These are phyloP conservation scores for Tetragonula clypearis DNA, from an alignment of 1,140 invertebrate genomes.

Conservation along the genomic window DNA sequence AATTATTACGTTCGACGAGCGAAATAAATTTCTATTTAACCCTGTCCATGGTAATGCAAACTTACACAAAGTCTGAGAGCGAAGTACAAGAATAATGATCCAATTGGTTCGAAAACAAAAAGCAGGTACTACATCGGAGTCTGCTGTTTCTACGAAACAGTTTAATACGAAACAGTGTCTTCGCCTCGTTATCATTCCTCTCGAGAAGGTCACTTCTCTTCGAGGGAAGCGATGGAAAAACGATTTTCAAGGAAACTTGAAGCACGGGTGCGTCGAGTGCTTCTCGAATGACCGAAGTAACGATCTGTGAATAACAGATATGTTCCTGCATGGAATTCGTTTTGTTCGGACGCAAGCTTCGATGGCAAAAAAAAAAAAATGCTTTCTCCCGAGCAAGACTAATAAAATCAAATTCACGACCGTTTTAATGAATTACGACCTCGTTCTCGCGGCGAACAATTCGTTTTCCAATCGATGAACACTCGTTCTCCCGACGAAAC, in stretches of 20 bases:
- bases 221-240: slow-evolving; percentile 5
- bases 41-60: too few species aligned
- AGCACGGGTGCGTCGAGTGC: background rate
- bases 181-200: background rate
- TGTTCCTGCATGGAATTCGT: background rate
- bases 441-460: background rate
- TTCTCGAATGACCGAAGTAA: slow-evolving; percentile 12
- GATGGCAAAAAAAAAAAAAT: background rate
- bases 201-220: too few species aligned
- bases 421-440: slow-evolving; percentile 10
- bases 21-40: too few species aligned
- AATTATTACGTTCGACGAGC: too few species aligned
- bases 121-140: too few species aligned
- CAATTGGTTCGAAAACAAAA: too few species aligned
- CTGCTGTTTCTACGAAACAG: too few species aligned
- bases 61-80: too few species aligned
- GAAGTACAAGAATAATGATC: too few species aligned
- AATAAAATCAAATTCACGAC: background rate
- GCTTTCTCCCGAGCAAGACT: background rate
- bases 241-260: background rate
- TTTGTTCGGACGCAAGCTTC: background rate
- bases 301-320: slow-evolving; percentile 25
- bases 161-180: background rate
- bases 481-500: slow-evolving; percentile 50
- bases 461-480: slow-evolving; percentile 42